Evolutionary conservation across 2,113 vertebrate species (phyloP).

Genomic region (Epinephelus cyanopodus): DNA sequence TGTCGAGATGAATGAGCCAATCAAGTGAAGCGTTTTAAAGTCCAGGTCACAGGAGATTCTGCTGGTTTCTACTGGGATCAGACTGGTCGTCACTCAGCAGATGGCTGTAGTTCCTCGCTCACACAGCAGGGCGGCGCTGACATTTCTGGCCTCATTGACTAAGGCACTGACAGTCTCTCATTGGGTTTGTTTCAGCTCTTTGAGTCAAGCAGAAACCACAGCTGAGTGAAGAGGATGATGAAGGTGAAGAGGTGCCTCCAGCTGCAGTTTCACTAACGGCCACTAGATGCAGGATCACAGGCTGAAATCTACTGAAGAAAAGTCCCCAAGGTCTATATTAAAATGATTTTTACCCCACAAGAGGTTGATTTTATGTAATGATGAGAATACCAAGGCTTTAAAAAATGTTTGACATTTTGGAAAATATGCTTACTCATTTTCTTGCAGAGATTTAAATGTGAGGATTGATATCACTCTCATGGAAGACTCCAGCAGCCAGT

Average conservation of each 20-base stretch:
- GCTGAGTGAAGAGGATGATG: not conserved
- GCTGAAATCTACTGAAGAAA: not conserved
- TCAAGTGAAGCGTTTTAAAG: not conserved
- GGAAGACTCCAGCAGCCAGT: not conserved
- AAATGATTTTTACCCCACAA: not conserved
- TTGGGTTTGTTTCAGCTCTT: not conserved
- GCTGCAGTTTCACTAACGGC: conserved; percentile 16
- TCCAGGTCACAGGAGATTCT: not conserved
- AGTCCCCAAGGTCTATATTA: not conserved
- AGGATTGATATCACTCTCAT: no score
- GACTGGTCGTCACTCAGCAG: not conserved
- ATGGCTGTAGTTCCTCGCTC: conserved; percentile 1
- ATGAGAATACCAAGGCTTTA: not conserved
- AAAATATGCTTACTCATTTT: no score
- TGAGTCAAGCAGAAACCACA: not conserved
- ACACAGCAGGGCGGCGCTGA: conserved; percentile 30
- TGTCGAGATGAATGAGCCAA: not conserved
- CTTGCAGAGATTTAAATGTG: no score
- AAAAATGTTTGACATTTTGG: not conserved
- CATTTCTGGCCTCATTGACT: not conserved
- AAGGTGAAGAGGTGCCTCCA: not conserved
- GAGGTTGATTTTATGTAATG: not conserved
- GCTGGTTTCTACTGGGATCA: conserved; percentile 6
- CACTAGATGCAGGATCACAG: not conserved
- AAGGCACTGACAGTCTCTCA: conserved; percentile 63